Evolutionary conservation across 1,140 invertebrate species (phyloP).

Genomic region (Lordiphosa clarofinis): DNA sequence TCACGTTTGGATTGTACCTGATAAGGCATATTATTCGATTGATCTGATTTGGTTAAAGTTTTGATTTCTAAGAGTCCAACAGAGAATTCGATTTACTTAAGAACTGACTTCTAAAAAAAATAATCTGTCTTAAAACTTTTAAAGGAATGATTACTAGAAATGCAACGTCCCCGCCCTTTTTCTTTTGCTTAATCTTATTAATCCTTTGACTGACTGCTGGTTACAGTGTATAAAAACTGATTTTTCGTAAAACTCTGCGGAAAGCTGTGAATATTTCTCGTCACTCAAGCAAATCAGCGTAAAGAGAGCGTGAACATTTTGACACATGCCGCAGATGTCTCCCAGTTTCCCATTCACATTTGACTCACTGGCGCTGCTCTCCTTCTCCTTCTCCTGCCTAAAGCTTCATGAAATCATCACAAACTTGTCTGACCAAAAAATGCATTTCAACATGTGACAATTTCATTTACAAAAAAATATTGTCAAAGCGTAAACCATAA

Average conservation of each 20-base stretch:
- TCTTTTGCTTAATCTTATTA: too few species aligned
- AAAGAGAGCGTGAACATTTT: conserved; percentile 73
- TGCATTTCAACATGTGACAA: conserved; percentile 49
- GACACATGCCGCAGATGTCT: conserved; percentile 63
- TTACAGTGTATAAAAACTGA: neutral
- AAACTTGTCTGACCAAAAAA: conserved; percentile 54
- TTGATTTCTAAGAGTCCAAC: too few species aligned
- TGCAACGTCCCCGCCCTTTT: too few species aligned
- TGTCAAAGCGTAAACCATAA: conserved; percentile 21
- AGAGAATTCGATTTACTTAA: too few species aligned
- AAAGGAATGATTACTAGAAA: too few species aligned
- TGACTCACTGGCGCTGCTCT: neutral
- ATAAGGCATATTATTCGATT: too few species aligned
- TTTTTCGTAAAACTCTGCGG: conserved; percentile 14
- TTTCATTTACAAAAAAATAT: conserved; percentile 24
- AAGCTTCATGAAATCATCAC: conserved; percentile 36
- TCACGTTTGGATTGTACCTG: too few species aligned
- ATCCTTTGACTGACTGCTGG: too few species aligned
- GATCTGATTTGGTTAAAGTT: too few species aligned
- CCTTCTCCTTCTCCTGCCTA: conserved; percentile 1
- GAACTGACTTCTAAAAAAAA: too few species aligned
- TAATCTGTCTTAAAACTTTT: too few species aligned
- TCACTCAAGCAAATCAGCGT: conserved; percentile 55
- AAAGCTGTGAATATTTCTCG: conserved; percentile 35
- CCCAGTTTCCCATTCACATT: conserved; percentile 4